Evolutionary conservation across 2,797 vertebrate genomes (phyloP), one percentile per base, ranked within the genome.

Genomic region (Malacoraja senta): DNA sequence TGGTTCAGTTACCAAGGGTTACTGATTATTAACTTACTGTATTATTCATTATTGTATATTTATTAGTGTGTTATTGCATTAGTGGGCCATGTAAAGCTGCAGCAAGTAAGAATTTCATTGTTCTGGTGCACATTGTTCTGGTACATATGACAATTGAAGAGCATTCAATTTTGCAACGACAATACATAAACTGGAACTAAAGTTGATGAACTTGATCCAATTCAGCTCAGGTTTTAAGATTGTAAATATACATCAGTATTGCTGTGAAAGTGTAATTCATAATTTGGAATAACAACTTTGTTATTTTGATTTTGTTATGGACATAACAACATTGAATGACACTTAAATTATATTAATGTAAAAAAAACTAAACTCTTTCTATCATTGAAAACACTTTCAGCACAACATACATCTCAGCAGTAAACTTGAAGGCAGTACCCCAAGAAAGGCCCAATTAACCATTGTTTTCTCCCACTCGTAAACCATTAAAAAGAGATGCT

Each of bases 401-500:
- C n/a, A 77, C 26, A 86, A 17, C 13, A 9, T 86, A 4, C 0
- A 13, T 1, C 61, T 63, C 29, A 86, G 13, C n/a, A 21, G 63
- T 35, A 17, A 88, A 35, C 63, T 24, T 32, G 35, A 68, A 13
- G 3, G 61, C 53, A 15, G 53, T 29, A 58, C 24, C 29, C 7
- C 84, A 19, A n/a, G 32, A 19, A 65, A 88, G 61, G n/a, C 7
- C 32, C 84, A 35, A 88, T 68, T 88, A 68, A 32, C 44, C 44
- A 68, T 19, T 17, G 26, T 19, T 88, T 7, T 35, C 1, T 68
- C 24, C 63, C 32, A 8, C 35, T 68, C n/a, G 29, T 63, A 63
- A 86, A 19, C 63, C 63, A 88, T 21, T 88, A 19, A 88, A 88
- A 68, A 88, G 84, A 68, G 84, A 88, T 88, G 35, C 17, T 88